Base-by-base conservation (phyloP, 2,888 invertebrate genomes). In the Pomacea canaliculata region DNA sequence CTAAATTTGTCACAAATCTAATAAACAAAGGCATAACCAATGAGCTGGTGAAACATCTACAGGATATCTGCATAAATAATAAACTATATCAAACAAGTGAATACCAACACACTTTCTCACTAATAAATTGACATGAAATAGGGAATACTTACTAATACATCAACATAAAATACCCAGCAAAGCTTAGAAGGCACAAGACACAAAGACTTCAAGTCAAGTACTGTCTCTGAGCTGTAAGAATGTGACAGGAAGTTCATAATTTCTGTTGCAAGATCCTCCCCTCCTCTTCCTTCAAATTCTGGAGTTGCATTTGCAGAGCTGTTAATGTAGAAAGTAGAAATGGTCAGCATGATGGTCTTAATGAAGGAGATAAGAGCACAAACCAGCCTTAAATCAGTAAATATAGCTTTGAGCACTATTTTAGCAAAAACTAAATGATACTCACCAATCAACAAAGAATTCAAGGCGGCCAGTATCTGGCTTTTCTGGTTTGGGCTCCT, bases 261-360 rank as follows among this genome's bases (percentile, higher is more conserved):
- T 88, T 95, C 96, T 80, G 94, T 94, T 0, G 96, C 97, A 77
- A 98, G 92, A 79, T 95, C 95, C 86, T 98, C 97, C 4, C 99
- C 99, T 51, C 98, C 98, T 88, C 97, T 93, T 5, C 98, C 99
- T 92, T 99, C 98, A 92, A 98, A 99, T 87, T 95, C 96, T 8
- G 98, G 97, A 2, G 97, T 95, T 3, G 98, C 99, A 93, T 97
- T 98, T 13, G 98, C 98, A 46, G 98, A 98, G 91, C 97, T 97
- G 84, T 56, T 80, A 63, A 56, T 7, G 8, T 7, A 56, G 16
- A 16, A 37, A 37, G 37, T 37, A 37, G 5, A 37, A 37, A 37
- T 37, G 5, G 37, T 37, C 37, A 37, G 37, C 37, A 37, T 37
- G 37, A 37, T 5, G 37, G 37, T 37, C 5, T 37, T 37, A 37